phyloP scores from a whole-genome alignment of 2,797 vertebrate genomes.

The Allobates femoralis region DNA sequence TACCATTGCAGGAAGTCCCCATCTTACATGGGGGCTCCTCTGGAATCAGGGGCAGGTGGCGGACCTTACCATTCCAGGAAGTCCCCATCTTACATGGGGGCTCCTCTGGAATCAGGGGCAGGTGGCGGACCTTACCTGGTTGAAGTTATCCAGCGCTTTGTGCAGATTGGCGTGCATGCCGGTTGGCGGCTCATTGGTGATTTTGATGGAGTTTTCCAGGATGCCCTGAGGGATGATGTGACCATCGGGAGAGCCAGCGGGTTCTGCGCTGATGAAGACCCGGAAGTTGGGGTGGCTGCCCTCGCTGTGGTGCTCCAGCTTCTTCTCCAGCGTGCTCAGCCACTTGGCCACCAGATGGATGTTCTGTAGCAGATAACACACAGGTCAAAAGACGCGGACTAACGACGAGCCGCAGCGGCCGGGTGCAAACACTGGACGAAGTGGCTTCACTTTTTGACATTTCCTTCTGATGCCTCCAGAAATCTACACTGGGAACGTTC shows the following conservation, averaged over 20 bases:
- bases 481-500: too few species aligned
- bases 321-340: conserved; percentile 89
- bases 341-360: conserved; percentile 94
- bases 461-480: too few species aligned
- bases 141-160: conserved; percentile 95
- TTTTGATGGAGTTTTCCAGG: conserved; percentile 92
- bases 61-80: too few species aligned
- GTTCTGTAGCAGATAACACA: conserved; percentile 76
- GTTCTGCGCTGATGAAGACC: conserved; percentile 92
- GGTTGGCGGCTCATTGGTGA: conserved; percentile 89
- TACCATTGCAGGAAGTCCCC: too few species aligned
- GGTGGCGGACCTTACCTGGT: conserved; percentile 85
- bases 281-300: conserved; percentile 83
- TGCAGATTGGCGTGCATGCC: conserved; percentile 94
- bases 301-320: conserved; percentile 83
- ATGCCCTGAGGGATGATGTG: conserved; percentile 95
- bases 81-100: too few species aligned
- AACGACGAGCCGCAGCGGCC: too few species aligned
- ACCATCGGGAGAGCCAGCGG: conserved; percentile 80
- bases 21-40: too few species aligned
- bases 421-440: too few species aligned
- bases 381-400: too few species aligned
- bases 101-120: too few species aligned
- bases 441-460: too few species aligned
- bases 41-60: too few species aligned